Evolutionary conservation across 1,140 invertebrate species (phyloP).

Genomic region (Lepidurus apus): DNA sequence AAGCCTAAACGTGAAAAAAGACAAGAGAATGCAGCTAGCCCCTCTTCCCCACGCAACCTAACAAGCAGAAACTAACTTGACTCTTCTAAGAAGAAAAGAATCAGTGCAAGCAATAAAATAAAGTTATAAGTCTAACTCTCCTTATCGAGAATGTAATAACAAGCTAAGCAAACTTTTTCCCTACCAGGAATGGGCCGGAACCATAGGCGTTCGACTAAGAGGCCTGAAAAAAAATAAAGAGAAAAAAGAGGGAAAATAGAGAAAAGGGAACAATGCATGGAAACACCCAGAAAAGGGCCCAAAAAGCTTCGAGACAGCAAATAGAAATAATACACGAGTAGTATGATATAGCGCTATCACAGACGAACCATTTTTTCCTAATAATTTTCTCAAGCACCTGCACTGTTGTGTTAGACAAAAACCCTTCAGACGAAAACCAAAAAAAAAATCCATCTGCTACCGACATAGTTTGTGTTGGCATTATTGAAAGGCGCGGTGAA

Average conservation of each 20-base stretch:
- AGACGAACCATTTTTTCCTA: not conserved
- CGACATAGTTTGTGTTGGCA: too few species aligned
- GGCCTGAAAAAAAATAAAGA: not conserved
- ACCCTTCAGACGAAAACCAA: not conserved
- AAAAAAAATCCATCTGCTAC: not conserved
- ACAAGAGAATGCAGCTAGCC: not conserved
- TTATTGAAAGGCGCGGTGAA: too few species aligned
- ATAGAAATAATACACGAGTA: not conserved
- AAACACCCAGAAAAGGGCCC: not conserved
- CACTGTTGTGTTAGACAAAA: not conserved
- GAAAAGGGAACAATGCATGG: not conserved
- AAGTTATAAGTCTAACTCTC: not conserved
- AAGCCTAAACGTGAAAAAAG: not conserved
- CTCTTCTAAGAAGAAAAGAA: not conserved
- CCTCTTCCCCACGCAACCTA: not conserved
- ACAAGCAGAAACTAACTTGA: not conserved
- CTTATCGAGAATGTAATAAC: constrained; percentile 8
- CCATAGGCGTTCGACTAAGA: not conserved
- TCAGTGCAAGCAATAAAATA: not conserved
- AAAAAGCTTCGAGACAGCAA: not conserved
- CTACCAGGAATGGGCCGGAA: not conserved
- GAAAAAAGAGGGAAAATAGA: not conserved
- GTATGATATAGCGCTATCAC: not conserved
- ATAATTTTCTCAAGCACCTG: not conserved
- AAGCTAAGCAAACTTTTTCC: not conserved